Base-by-base conservation (phyloP, 1,140 invertebrate genomes). In the Monomorium pharaonis region DNA sequence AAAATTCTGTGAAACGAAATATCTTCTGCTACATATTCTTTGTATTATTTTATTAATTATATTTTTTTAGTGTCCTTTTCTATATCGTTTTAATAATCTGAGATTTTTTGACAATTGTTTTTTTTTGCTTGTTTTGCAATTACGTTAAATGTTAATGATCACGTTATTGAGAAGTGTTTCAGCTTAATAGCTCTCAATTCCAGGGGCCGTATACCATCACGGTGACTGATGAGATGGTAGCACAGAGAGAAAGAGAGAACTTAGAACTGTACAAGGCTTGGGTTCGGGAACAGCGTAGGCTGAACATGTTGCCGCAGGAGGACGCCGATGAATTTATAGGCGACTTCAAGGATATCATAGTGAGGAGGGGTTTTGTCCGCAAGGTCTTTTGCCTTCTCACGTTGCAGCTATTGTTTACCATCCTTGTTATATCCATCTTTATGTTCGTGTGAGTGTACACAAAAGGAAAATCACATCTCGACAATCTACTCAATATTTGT, bases 221-320 rank as follows among this genome's bases (percentile, higher is more conserved):
- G 0, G 93, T 94, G 2, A 94, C 93, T 0, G 88, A 93, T 63
- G 86, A 89, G n/a, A 94, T 94, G 93, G 93, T 93, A 7, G 21
- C 44, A 0, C 74, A 88, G 7, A 89, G 93, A 3, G 91, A 94
- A 69, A 77, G 86, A 12, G 89, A 92, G 80, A 94, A 94, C 65
- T 83, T 89, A 18, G 89, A 92, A 72, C 75, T 94, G 16, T 88
- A 91, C 16, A 91, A 88, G 60, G 72, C 84, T 0, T 94, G 93
- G 93, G 47, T 89, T 6, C 83, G 80, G 0, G 86, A 88, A 4
- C 90, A 93, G 56, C 54, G 67, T 37, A 89, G 92, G 7, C 81
- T 84, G 70, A 56, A 84, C 3, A 88, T 85, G 37, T 33, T 18
- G 16, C 62, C 62, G 0, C 63, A 87, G 4, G 63, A 84, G 0